phyloP scores from a whole-genome alignment of 2,797 vertebrate genomes.

The Xerus rutilus region DNA sequence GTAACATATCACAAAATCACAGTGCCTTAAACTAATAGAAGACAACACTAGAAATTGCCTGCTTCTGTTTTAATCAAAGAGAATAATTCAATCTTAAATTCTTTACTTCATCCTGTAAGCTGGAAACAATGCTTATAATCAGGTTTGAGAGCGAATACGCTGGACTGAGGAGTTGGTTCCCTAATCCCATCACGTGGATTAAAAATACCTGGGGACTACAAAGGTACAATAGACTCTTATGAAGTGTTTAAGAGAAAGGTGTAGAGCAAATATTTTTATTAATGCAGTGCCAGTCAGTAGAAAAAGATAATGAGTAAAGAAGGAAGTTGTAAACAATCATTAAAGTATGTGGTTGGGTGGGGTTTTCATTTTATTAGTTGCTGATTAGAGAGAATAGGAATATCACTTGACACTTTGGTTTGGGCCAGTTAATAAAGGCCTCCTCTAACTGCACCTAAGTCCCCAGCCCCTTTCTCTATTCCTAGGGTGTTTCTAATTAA shows the following conservation, averaged over 20 bases:
- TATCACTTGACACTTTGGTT: neutral
- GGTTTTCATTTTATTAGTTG: conserved; percentile 5
- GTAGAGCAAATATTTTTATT: conserved; percentile 38
- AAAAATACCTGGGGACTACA: neutral
- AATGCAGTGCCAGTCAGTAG: neutral
- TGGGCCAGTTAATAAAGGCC: neutral
- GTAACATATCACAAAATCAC: neutral
- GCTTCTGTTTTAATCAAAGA: conserved; percentile 39
- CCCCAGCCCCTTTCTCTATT: neutral
- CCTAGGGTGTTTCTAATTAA: conserved; percentile 17
- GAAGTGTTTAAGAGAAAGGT: conserved; percentile 5
- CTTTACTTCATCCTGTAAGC: conserved; percentile 14
- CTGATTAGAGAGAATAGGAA: neutral
- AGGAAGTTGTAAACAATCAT: conserved; percentile 41
- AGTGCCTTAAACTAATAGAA: neutral
- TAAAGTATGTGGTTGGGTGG: neutral
- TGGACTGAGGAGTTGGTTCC: neutral
- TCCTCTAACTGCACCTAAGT: neutral
- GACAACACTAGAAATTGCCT: neutral
- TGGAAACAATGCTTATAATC: neutral
- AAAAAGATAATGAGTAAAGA: conserved; percentile 8
- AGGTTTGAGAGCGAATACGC: neutral
- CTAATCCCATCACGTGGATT: neutral
- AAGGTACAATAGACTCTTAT: neutral
- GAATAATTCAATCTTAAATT: conserved; percentile 11